phyloP scores from a whole-genome alignment of 2,888 invertebrate species.

The Raillietiella orientalis region DNA sequence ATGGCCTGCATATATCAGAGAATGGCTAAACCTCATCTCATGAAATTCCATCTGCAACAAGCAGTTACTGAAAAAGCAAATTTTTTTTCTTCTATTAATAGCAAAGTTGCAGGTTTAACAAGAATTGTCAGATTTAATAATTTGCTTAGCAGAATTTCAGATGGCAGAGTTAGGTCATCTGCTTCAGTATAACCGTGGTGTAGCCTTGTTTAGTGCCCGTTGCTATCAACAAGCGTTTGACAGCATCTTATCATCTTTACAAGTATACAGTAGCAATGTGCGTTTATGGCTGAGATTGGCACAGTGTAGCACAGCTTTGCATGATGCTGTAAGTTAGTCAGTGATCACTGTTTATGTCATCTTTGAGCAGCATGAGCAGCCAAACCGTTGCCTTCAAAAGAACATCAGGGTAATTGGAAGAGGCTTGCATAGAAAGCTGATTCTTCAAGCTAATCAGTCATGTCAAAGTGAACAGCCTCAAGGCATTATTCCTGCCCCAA shows the following conservation, averaged over 20 bases:
- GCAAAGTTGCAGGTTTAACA: too few species aligned
- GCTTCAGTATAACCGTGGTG: constrained; percentile 38
- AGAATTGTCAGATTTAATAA: too few species aligned
- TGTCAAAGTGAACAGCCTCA: background rate
- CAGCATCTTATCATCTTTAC: constrained; percentile 51
- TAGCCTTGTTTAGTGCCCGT: constrained; percentile 45
- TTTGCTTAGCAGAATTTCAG: too few species aligned
- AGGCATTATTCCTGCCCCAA: constrained; percentile 53
- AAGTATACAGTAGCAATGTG: constrained; percentile 56
- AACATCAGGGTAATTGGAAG: too few species aligned
- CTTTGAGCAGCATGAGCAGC: too few species aligned
- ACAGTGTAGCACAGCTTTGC: constrained; percentile 48
- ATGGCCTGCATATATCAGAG: constrained; percentile 46
- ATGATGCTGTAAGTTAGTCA: constrained; percentile 14
- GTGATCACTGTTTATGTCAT: too few species aligned
- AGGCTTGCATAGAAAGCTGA: too few species aligned
- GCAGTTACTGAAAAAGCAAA: constrained; percentile 35
- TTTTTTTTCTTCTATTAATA: too few species aligned
- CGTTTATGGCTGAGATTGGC: constrained; percentile 70
- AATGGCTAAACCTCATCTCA: constrained; percentile 42
- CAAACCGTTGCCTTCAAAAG: too few species aligned
- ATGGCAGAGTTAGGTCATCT: too few species aligned
- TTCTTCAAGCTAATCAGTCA: too few species aligned
- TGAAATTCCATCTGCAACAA: constrained; percentile 40
- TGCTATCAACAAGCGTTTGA: constrained; percentile 60